Evolutionary conservation across 2,888 invertebrate genomes (phyloP).

Genomic region (Prenolepis imparis): DNA sequence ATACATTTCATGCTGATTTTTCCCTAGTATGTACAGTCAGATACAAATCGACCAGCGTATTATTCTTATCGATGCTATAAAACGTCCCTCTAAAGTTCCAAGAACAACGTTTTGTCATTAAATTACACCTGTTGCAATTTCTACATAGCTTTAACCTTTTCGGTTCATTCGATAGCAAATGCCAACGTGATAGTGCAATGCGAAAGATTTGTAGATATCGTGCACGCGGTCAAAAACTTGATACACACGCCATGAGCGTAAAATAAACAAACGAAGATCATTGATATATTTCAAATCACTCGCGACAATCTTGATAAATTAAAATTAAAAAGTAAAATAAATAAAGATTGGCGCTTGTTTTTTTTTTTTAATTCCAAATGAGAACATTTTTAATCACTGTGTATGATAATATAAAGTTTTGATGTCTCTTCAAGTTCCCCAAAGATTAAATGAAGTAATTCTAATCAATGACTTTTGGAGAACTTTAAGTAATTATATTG

Average conservation of each 20-base stretch:
- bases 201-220: slow-evolving; percentile 3
- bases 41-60: slow-evolving; percentile 11
- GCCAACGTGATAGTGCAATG: neutral
- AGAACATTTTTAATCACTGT: too few species aligned
- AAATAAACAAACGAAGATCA: neutral
- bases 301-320: neutral
- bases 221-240: neutral
- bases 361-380: too few species aligned
- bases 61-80: slow-evolving; percentile 9
- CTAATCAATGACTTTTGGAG: too few species aligned
- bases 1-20: neutral
- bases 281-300: neutral
- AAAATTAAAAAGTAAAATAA: neutral
- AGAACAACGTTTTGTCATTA: neutral
- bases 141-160: neutral
- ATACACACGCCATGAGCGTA: neutral
- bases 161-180: neutral
- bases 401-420: too few species aligned
- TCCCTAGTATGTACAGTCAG: neutral
- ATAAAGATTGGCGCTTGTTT: too few species aligned
- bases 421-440: too few species aligned
- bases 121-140: slow-evolving; percentile 26
- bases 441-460: too few species aligned
- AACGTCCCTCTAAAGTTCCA: neutral
- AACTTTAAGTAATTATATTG: too few species aligned